Evolutionary conservation across 2,113 vertebrate genomes (phyloP), one percentile per base, ranked within the genome.

Genomic region (Colius striatus): DNA sequence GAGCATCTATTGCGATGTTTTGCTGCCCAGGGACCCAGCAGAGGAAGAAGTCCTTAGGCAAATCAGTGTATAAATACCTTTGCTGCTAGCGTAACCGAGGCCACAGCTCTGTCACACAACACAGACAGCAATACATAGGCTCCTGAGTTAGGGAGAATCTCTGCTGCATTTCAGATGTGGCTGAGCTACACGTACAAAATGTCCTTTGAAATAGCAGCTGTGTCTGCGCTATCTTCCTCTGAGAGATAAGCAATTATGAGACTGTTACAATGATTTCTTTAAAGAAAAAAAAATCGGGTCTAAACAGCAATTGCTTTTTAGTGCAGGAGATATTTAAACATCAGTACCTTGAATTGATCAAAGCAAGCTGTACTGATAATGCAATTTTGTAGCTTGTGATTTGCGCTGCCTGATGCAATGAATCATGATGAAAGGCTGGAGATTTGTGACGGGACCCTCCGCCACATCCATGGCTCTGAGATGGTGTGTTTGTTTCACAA

Each of bases 171-270:
- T 96, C 86, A 90, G 80, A 95, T 78, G 57, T 72, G 80, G 57
- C 88, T 72, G 45, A 96, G 80, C 75, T 78, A 38, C 8, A 2
- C 14, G 80, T 90, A 70, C 83, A 89, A 96, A 93, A 90, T 62
- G 70, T 84, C 73, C 92, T 94, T 94, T 96, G 90, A 96, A 96
- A 96, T 13, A 90, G 83, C 94, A 96, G 96, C 95, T 96, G 83
- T 83, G 91, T 84, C 93, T 94, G 80, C 0, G 9, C 92, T 96
- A 93, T 89, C 90, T 90, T 92, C 83, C 79, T 90, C 86, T 30
- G 82, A 95, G 95, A 95, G 95, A 96, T 94, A 96, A 92, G 90
- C 89, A 93, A 96, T 96, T 96, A 96, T 93, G 83, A 89, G 93
- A 92, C 60, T 38, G 76, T 93, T 95, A 87, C 90, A 94, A 93